Conservation (phyloP, 2,888 invertebrate species). For the Hypolimnas misippus region DNA sequence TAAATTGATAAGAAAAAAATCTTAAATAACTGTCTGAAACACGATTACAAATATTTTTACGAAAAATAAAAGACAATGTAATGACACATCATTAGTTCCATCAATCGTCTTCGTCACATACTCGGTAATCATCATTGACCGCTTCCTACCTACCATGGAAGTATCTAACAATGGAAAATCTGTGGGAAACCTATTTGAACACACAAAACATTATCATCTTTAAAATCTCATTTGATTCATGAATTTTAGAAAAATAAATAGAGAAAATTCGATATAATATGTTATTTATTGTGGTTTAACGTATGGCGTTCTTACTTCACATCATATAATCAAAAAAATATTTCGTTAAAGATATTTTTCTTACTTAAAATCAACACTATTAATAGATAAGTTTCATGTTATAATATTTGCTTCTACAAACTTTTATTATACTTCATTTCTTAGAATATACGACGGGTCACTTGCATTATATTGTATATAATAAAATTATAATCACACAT, state of each 20-base stretch:
- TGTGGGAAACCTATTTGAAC: slow-evolving; percentile 65
- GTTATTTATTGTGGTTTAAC: neutral
- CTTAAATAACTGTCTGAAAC: neutral
- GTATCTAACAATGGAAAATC: slow-evolving; percentile 57
- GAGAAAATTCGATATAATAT: neutral
- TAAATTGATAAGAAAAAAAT: no score
- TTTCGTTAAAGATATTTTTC: no score
- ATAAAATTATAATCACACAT: no score
- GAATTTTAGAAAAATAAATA: slow-evolving; percentile 6
- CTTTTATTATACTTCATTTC: no score
- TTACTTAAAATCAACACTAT: no score
- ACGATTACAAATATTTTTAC: neutral
- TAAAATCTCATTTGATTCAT: slow-evolving; percentile 32
- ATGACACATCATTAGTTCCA: slow-evolving; percentile 68
- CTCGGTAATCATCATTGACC: slow-evolving; percentile 65
- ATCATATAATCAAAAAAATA: no score
- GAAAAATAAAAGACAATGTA: slow-evolving; percentile 52
- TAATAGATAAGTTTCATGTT: no score
- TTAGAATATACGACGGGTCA: no score
- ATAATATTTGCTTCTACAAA: no score
- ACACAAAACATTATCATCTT: slow-evolving; percentile 32
- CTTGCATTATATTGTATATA: no score
- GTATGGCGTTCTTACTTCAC: neutral
- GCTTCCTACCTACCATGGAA: slow-evolving; percentile 62
- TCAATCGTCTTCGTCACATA: slow-evolving; percentile 53